Conservation (phyloP, 2,113 vertebrate genomes). For the Monarcha castaneiventris region DNA sequence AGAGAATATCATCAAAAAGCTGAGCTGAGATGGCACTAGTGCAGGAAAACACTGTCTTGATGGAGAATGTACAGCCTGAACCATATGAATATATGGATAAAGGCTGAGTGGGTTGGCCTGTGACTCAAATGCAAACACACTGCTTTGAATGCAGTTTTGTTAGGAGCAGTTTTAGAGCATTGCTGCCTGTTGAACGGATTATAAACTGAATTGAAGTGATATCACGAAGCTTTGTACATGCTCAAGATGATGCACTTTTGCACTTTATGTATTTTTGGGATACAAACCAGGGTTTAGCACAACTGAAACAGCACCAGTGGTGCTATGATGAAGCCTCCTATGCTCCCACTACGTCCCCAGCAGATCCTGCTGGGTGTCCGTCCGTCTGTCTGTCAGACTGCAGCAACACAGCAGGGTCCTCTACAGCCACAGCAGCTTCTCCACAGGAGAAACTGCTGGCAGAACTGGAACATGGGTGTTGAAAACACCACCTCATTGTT, state of each 20-base stretch:
- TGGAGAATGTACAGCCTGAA: neutral
- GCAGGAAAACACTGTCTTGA: neutral
- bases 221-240: neutral
- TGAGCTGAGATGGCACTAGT: neutral
- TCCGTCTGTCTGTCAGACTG: neutral
- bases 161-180: neutral
- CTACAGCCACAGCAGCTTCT: neutral
- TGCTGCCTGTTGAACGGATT: neutral
- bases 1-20: neutral
- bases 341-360: neutral
- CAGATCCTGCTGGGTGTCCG: rapidly evolving
- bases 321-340: neutral
- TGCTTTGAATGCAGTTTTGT: neutral
- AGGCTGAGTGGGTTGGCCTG: neutral
- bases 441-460: rapidly evolving
- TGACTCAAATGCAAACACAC: neutral
- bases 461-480: neutral
- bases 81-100: neutral
- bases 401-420: neutral
- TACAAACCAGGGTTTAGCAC: neutral
- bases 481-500: neutral
- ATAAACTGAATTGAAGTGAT: neutral
- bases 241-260: neutral
- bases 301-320: neutral
- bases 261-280: neutral